Evolutionary conservation across 30 jellyfish, hydroid and myxozoan species (phyloP).

Genomic region (Aurelia aurita): DNA sequence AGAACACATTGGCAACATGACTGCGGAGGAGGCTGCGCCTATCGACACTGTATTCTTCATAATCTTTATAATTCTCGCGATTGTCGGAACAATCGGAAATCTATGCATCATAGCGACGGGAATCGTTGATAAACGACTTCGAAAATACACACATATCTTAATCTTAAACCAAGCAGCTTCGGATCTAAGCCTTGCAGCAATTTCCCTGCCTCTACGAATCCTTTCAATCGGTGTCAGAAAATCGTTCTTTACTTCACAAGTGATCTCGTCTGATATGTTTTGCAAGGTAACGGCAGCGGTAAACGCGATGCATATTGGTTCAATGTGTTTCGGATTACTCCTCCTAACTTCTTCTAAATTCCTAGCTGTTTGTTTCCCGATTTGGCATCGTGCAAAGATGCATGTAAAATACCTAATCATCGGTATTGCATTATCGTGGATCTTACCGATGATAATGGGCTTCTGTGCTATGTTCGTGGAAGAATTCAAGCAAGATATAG

Average conservation of each 20-base stretch:
- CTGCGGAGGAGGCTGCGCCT: background rate
- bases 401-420: background rate
- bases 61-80: background rate
- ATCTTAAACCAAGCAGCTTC: conserved; percentile 61
- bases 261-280: conserved; percentile 13
- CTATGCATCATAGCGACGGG: conserved; percentile 22
- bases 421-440: conserved; percentile 31
- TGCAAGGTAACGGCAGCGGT: conserved; percentile 31
- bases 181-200: conserved; percentile 24
- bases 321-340: conserved; percentile 35
- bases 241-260: conserved; percentile 19
- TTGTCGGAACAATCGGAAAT: conserved; percentile 19
- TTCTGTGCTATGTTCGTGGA: conserved; percentile 4
- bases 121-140: background rate
- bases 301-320: conserved; percentile 27
- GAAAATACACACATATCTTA: conserved; percentile 41
- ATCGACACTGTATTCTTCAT: conserved; percentile 1
- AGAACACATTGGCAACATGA: too few species aligned
- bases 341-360: conserved; percentile 42
- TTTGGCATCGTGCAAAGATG: conserved; percentile 11
- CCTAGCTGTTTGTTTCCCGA: conserved; percentile 54
- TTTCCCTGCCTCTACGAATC: conserved; percentile 38
- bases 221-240: conserved; percentile 8
- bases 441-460: conserved; percentile 29
- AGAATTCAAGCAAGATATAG: conserved; percentile 4